These are phyloP conservation scores for Apis laboriosa DNA, from an alignment of 1,140 invertebrate genomes.

Conservation along the genomic window DNA sequence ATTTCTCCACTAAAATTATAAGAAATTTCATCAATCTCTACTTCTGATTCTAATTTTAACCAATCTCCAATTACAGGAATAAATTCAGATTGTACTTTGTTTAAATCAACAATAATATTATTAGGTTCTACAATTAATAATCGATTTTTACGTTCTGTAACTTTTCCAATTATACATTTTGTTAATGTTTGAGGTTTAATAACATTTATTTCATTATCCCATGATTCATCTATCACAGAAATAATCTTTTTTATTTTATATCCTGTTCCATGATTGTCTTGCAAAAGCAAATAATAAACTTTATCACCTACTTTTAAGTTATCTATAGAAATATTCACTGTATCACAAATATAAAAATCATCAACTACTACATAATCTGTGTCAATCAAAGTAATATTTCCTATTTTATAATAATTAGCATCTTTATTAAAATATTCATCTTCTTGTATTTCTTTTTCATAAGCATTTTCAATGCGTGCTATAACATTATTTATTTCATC, in stretches of 20 bases:
- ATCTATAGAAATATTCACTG: conserved; percentile 27
- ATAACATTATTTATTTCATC: conserved; percentile 59
- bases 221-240: conserved; percentile 57
- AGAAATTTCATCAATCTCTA: conserved; percentile 81
- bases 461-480: conserved; percentile 46
- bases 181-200: conserved; percentile 71
- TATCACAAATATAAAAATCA: conserved; percentile 68
- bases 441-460: neutral
- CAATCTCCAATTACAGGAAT: conserved; percentile 84
- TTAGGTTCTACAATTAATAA: conserved; percentile 80
- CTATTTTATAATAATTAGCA: conserved; percentile 69
- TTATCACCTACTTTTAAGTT: conserved; percentile 67
- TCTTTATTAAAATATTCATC: conserved; percentile 28
- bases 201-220: conserved; percentile 54
- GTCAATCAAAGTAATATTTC: conserved; percentile 64
- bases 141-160: conserved; percentile 79
- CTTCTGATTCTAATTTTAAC: conserved; percentile 82
- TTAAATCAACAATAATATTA: conserved; percentile 81
- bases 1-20: conserved; percentile 81
- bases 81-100: conserved; percentile 81
- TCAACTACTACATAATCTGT: conserved; percentile 70
- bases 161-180: conserved; percentile 81
- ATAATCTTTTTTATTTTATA: conserved; percentile 72
- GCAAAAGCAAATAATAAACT: conserved; percentile 70
- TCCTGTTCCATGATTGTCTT: conserved; percentile 57